These are phyloP conservation scores for Phocoena sinus DNA, from an alignment of 2,113 vertebrate species.

Conservation along the genomic window DNA sequence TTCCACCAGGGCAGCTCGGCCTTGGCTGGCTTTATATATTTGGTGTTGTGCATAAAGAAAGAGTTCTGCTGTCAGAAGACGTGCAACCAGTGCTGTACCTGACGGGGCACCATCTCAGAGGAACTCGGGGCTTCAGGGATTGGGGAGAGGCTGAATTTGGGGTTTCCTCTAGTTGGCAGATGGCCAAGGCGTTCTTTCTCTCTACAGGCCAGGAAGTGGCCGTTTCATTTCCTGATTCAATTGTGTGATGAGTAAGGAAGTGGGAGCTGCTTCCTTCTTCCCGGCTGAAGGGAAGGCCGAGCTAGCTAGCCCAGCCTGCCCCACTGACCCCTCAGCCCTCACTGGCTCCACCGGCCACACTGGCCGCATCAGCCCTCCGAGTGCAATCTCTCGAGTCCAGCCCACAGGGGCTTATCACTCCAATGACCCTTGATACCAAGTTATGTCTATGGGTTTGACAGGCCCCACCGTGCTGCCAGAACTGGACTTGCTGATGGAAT, in stretches of 20 bases:
- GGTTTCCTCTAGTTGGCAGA: neutral
- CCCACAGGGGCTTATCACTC: neutral
- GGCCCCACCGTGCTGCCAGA: neutral
- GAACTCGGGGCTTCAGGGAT: neutral
- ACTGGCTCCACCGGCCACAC: neutral
- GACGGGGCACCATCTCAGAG: neutral
- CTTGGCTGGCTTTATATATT: neutral
- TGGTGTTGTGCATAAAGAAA: too few species aligned
- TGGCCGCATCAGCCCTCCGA: neutral
- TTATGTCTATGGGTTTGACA: neutral
- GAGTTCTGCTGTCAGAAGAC: neutral
- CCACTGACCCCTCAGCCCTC: neutral
- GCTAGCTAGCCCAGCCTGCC: neutral
- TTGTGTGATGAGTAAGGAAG: neutral
- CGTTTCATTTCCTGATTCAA: neutral
- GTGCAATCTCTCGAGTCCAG: neutral
- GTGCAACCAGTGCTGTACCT: neutral
- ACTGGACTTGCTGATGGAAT: neutral
- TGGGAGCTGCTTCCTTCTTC: neutral
- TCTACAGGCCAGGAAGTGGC: neutral
- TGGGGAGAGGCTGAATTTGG: neutral
- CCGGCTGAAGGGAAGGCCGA: neutral
- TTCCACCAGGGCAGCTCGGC: neutral
- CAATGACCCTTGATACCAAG: neutral
- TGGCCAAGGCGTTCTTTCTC: neutral